Evolutionary conservation across 1,140 invertebrate species (phyloP), one percentile per base, ranked within the genome.

Genomic region (Pseudachorutes palmiensis): DNA sequence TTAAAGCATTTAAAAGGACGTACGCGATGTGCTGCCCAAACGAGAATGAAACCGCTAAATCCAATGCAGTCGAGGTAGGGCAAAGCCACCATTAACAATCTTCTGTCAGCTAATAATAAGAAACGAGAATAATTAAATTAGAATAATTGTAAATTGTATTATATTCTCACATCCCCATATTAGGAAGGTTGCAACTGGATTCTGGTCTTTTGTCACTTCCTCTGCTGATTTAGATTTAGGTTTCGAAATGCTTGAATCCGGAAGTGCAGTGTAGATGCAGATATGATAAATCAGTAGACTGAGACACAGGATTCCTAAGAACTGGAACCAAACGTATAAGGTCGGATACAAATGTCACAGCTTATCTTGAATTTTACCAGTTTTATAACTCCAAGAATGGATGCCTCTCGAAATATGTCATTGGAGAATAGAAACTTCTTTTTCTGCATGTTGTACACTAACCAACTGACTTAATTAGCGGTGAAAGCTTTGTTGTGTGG

Each of bases 1-100:
- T 5, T 31, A 32, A 49, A 26, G 24, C 61, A 9, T 60, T 28
- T 30, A 28, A 19, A 66, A 66, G 57, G 30, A 16, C n/a, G 67
- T 72, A 69, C 70, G 57, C 41, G 55, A 26, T 67, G 62, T 24
- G 67, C 70, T 45, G 60, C 70, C 2, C 59, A 16, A 31, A 69
- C 64, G 1, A 72, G 63, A 1, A 72, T 33, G 14, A 69, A 57
- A 60, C 67, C 70, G 22, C 65, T 61, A 24, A 72, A 0, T 19
- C 24, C 33, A 45, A 63, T 63, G 24, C 61, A 63, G 33, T 63
- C 61, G 14, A 48, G 29, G 24, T 67, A 59, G 1, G 62, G 55
- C 2, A 64, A 66, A 12, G 55, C 32, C 2, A 68, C 19, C 24
- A 68, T 55, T 22, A 68, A 24, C 12, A 32, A 22, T 41, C 36